Evolutionary conservation across 2,888 invertebrate genomes (phyloP), one percentile per base, ranked within the genome.

Genomic region (Allophyes oxyacanthae): DNA sequence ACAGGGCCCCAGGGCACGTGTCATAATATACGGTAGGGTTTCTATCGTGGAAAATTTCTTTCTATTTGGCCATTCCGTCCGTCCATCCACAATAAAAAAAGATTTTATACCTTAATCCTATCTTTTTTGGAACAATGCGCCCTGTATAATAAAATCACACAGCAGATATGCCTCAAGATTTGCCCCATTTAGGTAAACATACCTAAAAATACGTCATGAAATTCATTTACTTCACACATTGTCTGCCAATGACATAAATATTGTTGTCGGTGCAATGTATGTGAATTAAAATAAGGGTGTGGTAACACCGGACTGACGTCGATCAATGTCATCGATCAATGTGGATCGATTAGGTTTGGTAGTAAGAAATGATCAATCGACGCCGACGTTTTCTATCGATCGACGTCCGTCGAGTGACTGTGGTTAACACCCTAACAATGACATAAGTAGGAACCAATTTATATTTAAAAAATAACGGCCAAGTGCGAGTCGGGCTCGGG

Each of bases 1-100:
- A 81, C 57, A 72, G 56, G 68, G 74, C 77, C 77, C 64, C 66
- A 72, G 77, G 77, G 75, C 72, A 64, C 70, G 59, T 59, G 59
- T 56, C 67, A 54, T 59, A 59, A 58, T 67, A 62, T 59, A 60
- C 62, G 40, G 54, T 44, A 63, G 45, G 54, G 55, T 65, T 63
- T 67, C 60, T 56, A 72, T 66, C 64, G 43, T 37, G 53, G 14
- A 49, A 55, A 64, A 64, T 60, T 61, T 64, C 48, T 64, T 50
- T 14, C 42, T 43, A 52, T 72, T 68, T 72, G 59, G 42, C 44
- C 41, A 55, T 55, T 55, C 10, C 33, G 34, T 36, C 26, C 7
- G 13, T 5, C 36, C 28, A 44, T 44, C 25, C 34, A 28, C 14
- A 48, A 41, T 46, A 56, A 41, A 50, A 70, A 42, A 40, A 20